phyloP scores from a whole-genome alignment of 2,113 vertebrate genomes.

The rabbit (Oryctolagus cuniculus) region DNA sequence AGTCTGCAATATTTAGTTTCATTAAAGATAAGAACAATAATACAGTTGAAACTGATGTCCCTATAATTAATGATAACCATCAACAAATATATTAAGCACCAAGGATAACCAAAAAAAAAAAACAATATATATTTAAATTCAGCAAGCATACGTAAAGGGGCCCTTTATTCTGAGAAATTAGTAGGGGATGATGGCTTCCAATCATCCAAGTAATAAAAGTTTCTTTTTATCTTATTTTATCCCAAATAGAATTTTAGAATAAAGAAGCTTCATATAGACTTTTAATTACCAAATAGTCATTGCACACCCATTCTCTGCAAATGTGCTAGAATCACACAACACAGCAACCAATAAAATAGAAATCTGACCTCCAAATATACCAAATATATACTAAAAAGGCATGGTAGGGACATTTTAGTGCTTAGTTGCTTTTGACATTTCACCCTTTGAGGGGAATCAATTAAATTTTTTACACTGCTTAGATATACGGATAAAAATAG shows the following conservation, averaged over 20 bases:
- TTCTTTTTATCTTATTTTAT: neutral
- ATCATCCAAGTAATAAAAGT: neutral
- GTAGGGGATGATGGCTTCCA: neutral
- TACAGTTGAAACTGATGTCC: neutral
- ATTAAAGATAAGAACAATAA: neutral
- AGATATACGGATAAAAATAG: neutral
- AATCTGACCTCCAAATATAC: neutral
- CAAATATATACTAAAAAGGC: neutral
- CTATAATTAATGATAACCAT: neutral
- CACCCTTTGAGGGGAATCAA: neutral
- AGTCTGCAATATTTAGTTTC: neutral
- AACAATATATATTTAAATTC: neutral
- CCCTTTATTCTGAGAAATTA: neutral
- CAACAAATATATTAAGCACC: neutral
- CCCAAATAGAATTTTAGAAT: neutral
- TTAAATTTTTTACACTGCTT: neutral
- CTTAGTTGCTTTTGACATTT: neutral
- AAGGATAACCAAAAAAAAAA: neutral
- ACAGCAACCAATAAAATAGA: neutral
- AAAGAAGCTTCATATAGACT: neutral
- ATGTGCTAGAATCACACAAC: neutral
- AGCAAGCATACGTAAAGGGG: neutral
- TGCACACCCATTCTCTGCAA: neutral
- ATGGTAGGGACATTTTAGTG: neutral
- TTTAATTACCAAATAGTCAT: neutral